Evolutionary conservation across 2,797 vertebrate genomes (phyloP).

Genomic region (Notolabrus celidotus): DNA sequence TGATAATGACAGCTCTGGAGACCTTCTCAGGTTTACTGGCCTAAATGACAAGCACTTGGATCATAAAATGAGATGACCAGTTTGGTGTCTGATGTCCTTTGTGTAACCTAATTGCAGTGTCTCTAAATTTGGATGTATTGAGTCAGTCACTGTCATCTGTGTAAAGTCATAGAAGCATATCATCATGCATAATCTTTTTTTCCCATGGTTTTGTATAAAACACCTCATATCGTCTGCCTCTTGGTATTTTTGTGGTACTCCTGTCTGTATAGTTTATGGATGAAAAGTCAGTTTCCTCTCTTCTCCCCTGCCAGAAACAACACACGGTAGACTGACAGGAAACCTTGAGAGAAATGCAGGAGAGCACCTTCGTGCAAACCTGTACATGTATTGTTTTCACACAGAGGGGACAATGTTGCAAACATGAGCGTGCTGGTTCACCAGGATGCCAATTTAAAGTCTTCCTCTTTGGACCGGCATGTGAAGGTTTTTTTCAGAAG

Average conservation of each 20-base stretch:
- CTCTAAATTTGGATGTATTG: neutral
- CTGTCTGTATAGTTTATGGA: neutral
- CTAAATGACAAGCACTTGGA: neutral
- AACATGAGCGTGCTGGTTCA: constrained; percentile 40
- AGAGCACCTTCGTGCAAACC: constrained; percentile 21
- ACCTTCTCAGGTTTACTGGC: neutral
- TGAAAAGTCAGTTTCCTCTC: neutral
- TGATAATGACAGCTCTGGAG: neutral
- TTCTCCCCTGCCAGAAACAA: neutral
- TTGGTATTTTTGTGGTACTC: neutral
- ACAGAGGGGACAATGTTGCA: constrained; percentile 43
- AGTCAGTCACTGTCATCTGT: neutral
- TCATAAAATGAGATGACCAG: constrained; percentile 8
- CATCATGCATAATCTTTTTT: neutral
- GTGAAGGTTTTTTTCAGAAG: constrained; percentile 42
- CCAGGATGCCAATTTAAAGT: constrained; percentile 55
- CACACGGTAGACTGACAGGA: constrained; percentile 5
- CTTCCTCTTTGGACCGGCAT: constrained; percentile 48
- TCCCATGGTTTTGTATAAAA: neutral
- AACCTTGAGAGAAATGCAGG: constrained; percentile 22
- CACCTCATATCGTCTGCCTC: neutral
- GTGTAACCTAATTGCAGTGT: neutral
- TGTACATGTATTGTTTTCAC: constrained; percentile 44
- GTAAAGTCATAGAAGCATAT: neutral
- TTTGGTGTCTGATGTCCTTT: too few species aligned